These are phyloP conservation scores for Apeira syringaria DNA, from an alignment of 2,888 invertebrate species.

Conservation along the genomic window DNA sequence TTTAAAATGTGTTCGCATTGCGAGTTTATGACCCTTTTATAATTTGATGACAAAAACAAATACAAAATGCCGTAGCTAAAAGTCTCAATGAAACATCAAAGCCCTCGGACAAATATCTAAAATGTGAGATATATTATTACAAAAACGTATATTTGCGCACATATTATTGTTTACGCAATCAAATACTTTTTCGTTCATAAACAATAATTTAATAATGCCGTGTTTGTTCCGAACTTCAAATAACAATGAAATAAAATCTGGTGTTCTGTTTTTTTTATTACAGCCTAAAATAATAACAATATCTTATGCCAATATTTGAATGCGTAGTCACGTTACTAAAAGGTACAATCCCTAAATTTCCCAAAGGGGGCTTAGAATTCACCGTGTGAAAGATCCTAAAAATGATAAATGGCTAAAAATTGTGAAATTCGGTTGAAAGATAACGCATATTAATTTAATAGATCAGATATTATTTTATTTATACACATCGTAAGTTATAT, in stretches of 20 bases:
- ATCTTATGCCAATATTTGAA: slow-evolving; percentile 14
- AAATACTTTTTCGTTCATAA: too few relatives aligned
- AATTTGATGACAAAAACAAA: slow-evolving; percentile 5
- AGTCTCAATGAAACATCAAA: not conserved
- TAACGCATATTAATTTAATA: too few relatives aligned
- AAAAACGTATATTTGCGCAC: too few relatives aligned
- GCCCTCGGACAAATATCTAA: too few relatives aligned
- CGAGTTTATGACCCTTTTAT: slow-evolving; percentile 2
- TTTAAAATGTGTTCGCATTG: slow-evolving; percentile 7
- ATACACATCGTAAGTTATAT: too few relatives aligned
- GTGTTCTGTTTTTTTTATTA: not conserved
- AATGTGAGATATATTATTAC: too few relatives aligned
- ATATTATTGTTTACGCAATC: too few relatives aligned
- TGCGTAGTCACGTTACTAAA: slow-evolving; percentile 23
- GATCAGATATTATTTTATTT: too few relatives aligned
- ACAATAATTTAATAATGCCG: too few relatives aligned
- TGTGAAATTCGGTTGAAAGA: slow-evolving; percentile 8
- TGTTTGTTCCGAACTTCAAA: not conserved
- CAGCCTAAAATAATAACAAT: slow-evolving; percentile 15
- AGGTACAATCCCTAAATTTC: slow-evolving; percentile 25
- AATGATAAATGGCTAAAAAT: slow-evolving; percentile 21
- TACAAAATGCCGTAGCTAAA: not conserved
- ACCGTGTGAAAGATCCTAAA: slow-evolving; percentile 16
- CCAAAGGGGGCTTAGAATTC: slow-evolving; percentile 24
- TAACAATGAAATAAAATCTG: slow-evolving; percentile 2